Conservation (phyloP, 2,888 invertebrate species). For the Azorinus chamasolen region DNA sequence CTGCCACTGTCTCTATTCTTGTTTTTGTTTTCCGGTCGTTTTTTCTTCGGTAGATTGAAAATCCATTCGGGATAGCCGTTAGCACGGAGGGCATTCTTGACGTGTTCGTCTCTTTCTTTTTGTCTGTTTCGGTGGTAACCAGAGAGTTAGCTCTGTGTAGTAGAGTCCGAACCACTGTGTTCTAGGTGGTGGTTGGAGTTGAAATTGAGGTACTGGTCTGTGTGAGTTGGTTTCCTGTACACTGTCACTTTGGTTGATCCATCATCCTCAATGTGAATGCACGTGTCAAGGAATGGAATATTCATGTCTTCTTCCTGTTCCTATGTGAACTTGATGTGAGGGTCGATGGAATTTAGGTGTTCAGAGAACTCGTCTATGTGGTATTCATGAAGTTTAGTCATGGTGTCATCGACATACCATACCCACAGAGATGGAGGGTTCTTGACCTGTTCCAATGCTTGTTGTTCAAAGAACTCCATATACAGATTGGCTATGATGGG, state of each 20-base stretch:
- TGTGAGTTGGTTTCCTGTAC: not conserved
- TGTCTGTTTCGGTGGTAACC: too few relatives aligned
- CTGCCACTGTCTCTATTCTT: not conserved
- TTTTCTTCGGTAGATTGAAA: slow-evolving; percentile 3
- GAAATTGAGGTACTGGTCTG: not conserved
- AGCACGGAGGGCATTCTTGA: not conserved
- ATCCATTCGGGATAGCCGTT: slow-evolving; percentile 7
- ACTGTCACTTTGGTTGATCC: not conserved
- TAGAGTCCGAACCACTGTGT: too few relatives aligned
- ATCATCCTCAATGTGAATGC: too few relatives aligned
- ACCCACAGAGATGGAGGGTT: slow-evolving; percentile 3
- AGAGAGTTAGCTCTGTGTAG: too few relatives aligned
- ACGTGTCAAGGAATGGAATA: too few relatives aligned
- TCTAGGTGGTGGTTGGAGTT: too few relatives aligned
- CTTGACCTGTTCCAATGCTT: not conserved
- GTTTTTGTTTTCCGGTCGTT: not conserved
- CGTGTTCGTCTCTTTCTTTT: too few relatives aligned
- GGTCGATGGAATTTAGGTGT: slow-evolving; percentile 15
- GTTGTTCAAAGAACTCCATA: slow-evolving; percentile 7
- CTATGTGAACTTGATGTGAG: slow-evolving; percentile 9
- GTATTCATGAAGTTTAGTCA: slow-evolving; percentile 1
- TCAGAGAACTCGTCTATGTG: slow-evolving; percentile 1
- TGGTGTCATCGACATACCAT: slow-evolving; percentile 10
- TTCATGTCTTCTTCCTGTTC: slow-evolving; percentile 1
- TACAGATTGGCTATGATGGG: not conserved